Evolutionary conservation across 2,888 invertebrate genomes (phyloP), one percentile per base, ranked within the genome.

Genomic region (Leptinotarsa tumamoca): DNA sequence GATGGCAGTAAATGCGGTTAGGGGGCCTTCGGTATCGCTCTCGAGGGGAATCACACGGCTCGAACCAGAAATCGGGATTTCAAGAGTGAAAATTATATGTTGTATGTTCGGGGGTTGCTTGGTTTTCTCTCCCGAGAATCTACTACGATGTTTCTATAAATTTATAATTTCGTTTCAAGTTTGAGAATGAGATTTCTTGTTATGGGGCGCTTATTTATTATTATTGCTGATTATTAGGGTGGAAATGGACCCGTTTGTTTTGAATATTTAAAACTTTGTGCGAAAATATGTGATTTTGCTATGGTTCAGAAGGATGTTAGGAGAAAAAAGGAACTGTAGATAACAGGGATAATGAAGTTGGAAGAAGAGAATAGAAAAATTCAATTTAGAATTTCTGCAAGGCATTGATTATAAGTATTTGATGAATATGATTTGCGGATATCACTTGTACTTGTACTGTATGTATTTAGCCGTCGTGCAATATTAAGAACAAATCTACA

Each of bases 31-130:
- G 61, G 71, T 77, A 79, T 75, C 63, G 76, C 77, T 75, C 78
- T 77, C 77, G 18, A 58, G 78, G 78, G 78, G 76, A 76, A 78
- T 78, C 76, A 76, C 71, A 70, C 68, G 71, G 74, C 74, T 73
- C 63, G 71, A 74, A 78, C 74, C 75, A 74, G 74, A 79, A 79
- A 79, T 79, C 76, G 78, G 74, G 76, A 79, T 79, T 75, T 76
- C 76, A 68, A 71, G 61, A 71, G 71, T 72, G 67, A 77, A 77
- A 79, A 79, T 79, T 77, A 79, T 79, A 75, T 76, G 74, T 79
- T 79, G n/a, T 63, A 63, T 63, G 43, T 63, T 63, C n/a, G n/a
- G 18, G 63, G 63, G 43, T 43, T 43, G 43, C 15, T 33, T 43
- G 63, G n/a, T 63, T 43, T 63, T 43, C 43, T 63, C 63, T 63